Percentiles rank a stretch among this genome's conserved stretches.
Conservation (phyloP, 2,113 vertebrate species). For the Procavia capensis region DNA sequence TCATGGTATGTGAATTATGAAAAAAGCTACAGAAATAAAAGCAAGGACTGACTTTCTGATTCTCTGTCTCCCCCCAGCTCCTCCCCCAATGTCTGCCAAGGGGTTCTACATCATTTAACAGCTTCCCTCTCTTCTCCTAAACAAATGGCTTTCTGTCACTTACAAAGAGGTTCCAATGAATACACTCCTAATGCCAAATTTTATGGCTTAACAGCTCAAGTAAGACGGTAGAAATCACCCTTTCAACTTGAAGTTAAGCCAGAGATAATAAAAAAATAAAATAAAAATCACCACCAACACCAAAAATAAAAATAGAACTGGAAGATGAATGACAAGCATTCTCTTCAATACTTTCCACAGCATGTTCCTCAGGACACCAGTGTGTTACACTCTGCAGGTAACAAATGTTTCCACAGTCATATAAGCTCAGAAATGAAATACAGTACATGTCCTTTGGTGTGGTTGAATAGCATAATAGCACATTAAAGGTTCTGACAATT, state of each 20-base stretch:
- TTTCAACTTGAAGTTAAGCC: conserved; percentile 42
- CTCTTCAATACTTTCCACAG: background rate
- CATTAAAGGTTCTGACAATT: background rate
- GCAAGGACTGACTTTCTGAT: background rate
- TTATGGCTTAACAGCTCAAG: background rate
- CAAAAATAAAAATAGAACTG: background rate
- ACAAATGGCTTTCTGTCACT: conserved; percentile 7
- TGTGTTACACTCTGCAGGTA: background rate
- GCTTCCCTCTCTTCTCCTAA: background rate
- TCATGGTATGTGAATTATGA: background rate
- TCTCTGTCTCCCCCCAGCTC: background rate
- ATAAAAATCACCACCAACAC: background rate
- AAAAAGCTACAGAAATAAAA: background rate
- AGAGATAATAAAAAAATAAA: background rate
- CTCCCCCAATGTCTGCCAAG: background rate
- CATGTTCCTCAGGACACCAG: background rate
- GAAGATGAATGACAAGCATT: background rate
- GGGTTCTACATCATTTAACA: background rate
- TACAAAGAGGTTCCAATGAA: background rate
- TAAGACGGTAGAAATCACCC: background rate
- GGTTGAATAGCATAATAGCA: background rate
- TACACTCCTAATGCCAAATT: background rate
- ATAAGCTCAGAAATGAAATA: background rate
- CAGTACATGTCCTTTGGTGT: background rate
- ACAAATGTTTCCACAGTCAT: background rate